These are phyloP conservation scores for Agrotis ipsilon DNA, from an alignment of 2,888 invertebrate genomes.

Conservation along the genomic window DNA sequence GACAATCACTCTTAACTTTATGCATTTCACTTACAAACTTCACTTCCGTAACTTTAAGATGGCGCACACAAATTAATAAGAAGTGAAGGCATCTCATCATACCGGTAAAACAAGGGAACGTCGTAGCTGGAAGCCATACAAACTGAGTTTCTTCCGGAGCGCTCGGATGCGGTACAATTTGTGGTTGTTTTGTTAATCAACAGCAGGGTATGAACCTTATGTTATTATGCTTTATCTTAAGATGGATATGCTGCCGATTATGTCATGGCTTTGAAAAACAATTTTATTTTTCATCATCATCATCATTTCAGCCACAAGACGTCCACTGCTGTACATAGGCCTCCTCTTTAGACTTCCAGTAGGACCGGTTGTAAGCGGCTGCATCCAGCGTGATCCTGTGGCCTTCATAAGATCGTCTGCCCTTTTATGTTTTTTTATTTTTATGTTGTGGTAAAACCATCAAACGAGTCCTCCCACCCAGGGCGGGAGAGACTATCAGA, in stretches of 20 bases:
- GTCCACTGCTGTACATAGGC: too few species aligned
- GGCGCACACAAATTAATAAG: background rate
- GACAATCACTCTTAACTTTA: background rate
- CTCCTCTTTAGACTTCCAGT: too few species aligned
- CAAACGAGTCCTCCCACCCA: too few species aligned
- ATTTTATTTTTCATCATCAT: too few species aligned
- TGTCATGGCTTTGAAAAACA: too few species aligned
- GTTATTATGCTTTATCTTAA: constrained; percentile 3
- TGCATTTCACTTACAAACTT: background rate
- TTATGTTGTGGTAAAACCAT: too few species aligned
- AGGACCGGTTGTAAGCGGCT: too few species aligned
- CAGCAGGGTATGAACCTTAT: constrained; percentile 32
- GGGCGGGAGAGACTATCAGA: too few species aligned
- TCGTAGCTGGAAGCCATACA: constrained; percentile 53
- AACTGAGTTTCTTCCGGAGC: constrained; percentile 57
- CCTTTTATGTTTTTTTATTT: too few species aligned
- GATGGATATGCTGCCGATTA: background rate
- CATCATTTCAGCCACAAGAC: too few species aligned
- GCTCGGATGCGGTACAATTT: constrained; percentile 58
- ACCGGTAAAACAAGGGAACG: constrained; percentile 9
- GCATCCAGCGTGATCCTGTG: too few species aligned
- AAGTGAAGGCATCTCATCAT: constrained; percentile 5
- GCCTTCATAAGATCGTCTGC: too few species aligned
- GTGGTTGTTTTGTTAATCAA: constrained; percentile 55
- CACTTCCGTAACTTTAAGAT: background rate